Evolutionary conservation across 2,797 vertebrate species (phyloP).

Genomic region (Sebastes alutus): DNA sequence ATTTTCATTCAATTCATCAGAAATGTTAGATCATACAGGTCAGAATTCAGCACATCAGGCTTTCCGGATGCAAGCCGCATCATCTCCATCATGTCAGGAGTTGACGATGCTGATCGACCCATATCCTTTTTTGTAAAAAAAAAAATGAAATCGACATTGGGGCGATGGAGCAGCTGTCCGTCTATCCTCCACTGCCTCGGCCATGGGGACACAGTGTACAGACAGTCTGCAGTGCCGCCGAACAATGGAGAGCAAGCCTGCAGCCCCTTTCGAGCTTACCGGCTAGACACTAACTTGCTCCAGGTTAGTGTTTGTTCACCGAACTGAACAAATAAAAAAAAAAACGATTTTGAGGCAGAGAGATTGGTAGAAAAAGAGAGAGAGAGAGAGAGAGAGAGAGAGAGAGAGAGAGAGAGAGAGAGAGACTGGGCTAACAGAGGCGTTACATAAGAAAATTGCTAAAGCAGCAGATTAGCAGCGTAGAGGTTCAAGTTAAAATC

Average conservation of each 20-base stretch:
- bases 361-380: neutral
- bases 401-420: neutral
- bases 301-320: slow-evolving; percentile 51
- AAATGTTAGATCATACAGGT: neutral
- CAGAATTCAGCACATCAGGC: neutral
- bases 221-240: slow-evolving; percentile 49
- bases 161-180: slow-evolving; percentile 22
- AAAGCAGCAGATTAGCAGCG: slow-evolving; percentile 36
- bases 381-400: neutral
- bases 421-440: neutral
- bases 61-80: neutral
- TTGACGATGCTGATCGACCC: neutral
- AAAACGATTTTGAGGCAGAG: slow-evolving; percentile 21
- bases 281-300: slow-evolving; percentile 35
- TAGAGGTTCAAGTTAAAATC: slow-evolving; percentile 37
- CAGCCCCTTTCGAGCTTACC: slow-evolving; percentile 35
- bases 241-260: slow-evolving; percentile 67
- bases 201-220: slow-evolving; percentile 69
- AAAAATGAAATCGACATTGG: neutral
- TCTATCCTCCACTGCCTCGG: slow-evolving; percentile 52
- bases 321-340: slow-evolving; percentile 38
- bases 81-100: neutral
- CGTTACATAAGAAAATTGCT: slow-evolving; percentile 44
- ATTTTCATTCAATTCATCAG: neutral
- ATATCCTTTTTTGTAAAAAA: neutral